Percentiles rank a stretch among this genome's conserved stretches.
Conservation (phyloP, 1,140 invertebrate species). For the Megathymus violae region DNA sequence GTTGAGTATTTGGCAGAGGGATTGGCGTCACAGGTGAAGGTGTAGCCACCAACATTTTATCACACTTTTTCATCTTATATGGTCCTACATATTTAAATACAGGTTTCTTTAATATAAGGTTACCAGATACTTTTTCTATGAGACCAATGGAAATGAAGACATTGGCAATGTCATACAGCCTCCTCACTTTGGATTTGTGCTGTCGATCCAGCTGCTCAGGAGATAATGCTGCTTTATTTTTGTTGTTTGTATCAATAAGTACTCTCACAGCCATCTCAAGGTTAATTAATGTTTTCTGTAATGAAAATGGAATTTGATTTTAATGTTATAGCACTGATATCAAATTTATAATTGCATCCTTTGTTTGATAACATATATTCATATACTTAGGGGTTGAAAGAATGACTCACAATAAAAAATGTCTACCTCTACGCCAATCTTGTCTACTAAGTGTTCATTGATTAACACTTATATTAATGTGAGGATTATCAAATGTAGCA, state of each 20-base stretch:
- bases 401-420: too few relatives aligned
- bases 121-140: slow-evolving; percentile 86
- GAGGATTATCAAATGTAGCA: too few relatives aligned
- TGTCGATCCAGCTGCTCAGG: slow-evolving; percentile 78
- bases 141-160: slow-evolving; percentile 88
- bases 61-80: slow-evolving; percentile 67
- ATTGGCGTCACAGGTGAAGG: slow-evolving; percentile 74
- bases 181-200: slow-evolving; percentile 87
- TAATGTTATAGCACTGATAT: slow-evolving; percentile 7
- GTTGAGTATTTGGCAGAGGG: slow-evolving; percentile 54
- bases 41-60: slow-evolving; percentile 51
- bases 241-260: slow-evolving; percentile 81
- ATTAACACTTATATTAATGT: too few relatives aligned
- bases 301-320: slow-evolving; percentile 52
- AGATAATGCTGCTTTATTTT: slow-evolving; percentile 61
- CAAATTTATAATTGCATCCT: too few relatives aligned
- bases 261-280: slow-evolving; percentile 88
- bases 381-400: too few relatives aligned
- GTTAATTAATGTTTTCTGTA: slow-evolving; percentile 87
- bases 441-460: too few relatives aligned
- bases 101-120: slow-evolving; percentile 86
- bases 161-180: slow-evolving; percentile 91
- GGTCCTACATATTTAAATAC: slow-evolving; percentile 89
- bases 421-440: too few relatives aligned
- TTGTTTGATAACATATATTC: too few relatives aligned